These are phyloP conservation scores for Gymnoscopelus microlampas DNA, from an alignment of 2,797 vertebrate genomes.

Conservation along the genomic window DNA sequence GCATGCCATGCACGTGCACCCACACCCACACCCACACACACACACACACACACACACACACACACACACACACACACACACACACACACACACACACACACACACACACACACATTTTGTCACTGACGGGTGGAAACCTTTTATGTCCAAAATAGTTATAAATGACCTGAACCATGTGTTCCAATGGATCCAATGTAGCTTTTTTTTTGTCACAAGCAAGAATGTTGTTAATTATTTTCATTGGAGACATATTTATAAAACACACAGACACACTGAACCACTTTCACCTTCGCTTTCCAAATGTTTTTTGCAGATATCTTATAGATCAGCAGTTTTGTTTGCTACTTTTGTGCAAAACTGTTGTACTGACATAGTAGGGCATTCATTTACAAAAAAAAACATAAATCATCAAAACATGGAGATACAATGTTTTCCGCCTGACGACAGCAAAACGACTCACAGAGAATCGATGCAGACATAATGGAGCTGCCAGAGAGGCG, in stretches of 20 bases:
- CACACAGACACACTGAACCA: too few species aligned
- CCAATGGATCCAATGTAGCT: not conserved
- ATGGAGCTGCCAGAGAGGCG: constrained; percentile 54
- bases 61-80: constrained; percentile 28
- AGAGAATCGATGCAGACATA: constrained; percentile 58
- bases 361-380: too few species aligned
- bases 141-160: not conserved
- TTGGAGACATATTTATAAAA: too few species aligned
- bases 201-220: too few species aligned
- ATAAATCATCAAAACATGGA: constrained; percentile 2
- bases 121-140: not conserved
- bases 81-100: not conserved
- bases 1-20: too few species aligned
- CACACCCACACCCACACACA: not conserved
- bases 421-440: not conserved
- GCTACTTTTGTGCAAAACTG: too few species aligned
- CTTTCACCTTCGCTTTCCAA: too few species aligned
- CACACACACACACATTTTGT: not conserved
- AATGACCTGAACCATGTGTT: not conserved
- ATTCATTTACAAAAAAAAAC: too few species aligned
- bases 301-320: too few species aligned
- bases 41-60: not conserved
- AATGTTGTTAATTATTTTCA: too few species aligned
- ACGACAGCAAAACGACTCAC: constrained; percentile 2
- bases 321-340: too few species aligned